A percentile compares a stretch with the other conserved stretches of the same genome.
phyloP scores from a whole-genome alignment of 2,113 vertebrate species.

The Xiphophorus couchianus region DNA sequence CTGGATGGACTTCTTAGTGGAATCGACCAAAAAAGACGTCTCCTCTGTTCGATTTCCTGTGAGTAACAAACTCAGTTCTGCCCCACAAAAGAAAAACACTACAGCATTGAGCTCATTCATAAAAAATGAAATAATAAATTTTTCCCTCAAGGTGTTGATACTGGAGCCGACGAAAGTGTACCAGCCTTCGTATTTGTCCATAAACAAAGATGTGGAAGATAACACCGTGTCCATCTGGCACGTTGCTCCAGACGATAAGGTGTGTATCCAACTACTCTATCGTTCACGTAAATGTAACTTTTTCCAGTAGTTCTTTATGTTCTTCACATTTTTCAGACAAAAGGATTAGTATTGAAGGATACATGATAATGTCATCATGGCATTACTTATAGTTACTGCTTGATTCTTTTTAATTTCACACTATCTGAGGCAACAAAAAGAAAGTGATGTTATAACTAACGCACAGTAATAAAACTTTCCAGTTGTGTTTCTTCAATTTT shows the following conservation, averaged over 20 bases:
- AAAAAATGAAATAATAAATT: neutral
- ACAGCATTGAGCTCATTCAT: neutral
- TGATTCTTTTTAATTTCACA: too few species aligned
- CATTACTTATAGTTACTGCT: too few species aligned
- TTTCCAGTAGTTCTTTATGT: neutral
- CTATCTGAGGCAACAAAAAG: too few species aligned
- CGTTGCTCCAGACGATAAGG: conserved; percentile 94
- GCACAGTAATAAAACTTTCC: too few species aligned
- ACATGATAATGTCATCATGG: neutral
- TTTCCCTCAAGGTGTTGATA: conserved; percentile 88
- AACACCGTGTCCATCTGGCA: conserved; percentile 98
- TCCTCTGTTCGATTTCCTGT: conserved; percentile 96
- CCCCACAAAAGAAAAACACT: neutral
- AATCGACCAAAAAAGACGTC: conserved; percentile 93
- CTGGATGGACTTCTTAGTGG: conserved; percentile 99
- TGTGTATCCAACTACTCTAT: conserved; percentile 51
- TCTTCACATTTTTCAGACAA: neutral
- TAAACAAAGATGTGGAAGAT: conserved; percentile 95
- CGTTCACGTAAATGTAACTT: neutral
- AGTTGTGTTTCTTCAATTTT: too few species aligned
- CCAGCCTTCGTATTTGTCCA: conserved; percentile 95
- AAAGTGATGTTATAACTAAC: too few species aligned
- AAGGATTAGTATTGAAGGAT: neutral
- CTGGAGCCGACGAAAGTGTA: conserved; percentile 98
- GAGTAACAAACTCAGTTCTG: conserved; percentile 58